These are phyloP conservation scores for Lasioglossum pauxillum DNA, from an alignment of 2,888 invertebrate species.

Conservation along the genomic window DNA sequence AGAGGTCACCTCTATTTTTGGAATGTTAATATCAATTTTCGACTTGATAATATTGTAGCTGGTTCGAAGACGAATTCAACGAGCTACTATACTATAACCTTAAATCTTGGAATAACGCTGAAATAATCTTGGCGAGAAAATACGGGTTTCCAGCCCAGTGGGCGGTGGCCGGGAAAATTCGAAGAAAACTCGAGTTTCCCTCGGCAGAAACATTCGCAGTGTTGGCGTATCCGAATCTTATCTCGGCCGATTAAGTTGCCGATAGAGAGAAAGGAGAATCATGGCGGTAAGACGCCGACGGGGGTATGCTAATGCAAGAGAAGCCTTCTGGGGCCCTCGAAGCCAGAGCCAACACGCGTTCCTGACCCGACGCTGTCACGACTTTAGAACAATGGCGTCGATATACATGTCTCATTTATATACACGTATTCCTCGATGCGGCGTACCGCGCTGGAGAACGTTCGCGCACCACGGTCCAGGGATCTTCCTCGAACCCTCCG, in stretches of 20 bases:
- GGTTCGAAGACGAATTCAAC: neutral
- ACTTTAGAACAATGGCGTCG: slow-evolving; percentile 82
- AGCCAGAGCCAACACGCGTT: slow-evolving; percentile 79
- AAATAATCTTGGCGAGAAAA: neutral
- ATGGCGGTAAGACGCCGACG: slow-evolving; percentile 61
- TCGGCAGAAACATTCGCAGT: slow-evolving; percentile 44
- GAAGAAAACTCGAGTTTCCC: slow-evolving; percentile 29
- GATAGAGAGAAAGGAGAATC: slow-evolving; percentile 76
- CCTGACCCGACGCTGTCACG: slow-evolving; percentile 83
- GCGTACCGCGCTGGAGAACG: slow-evolving; percentile 50
- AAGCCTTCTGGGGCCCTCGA: slow-evolving; percentile 62
- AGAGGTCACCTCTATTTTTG: neutral
- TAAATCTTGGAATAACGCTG: neutral
- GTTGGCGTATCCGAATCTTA: slow-evolving; percentile 71
- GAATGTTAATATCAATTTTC: neutral
- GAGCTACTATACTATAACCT: neutral
- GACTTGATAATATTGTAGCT: neutral
- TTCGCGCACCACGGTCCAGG: slow-evolving; percentile 50
- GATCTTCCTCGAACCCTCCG: slow-evolving; percentile 56
- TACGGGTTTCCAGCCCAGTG: neutral
- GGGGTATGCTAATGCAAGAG: slow-evolving; percentile 78
- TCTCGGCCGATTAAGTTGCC: slow-evolving; percentile 81
- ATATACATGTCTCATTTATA: slow-evolving; percentile 83
- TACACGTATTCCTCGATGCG: slow-evolving; percentile 76
- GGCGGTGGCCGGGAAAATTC: neutral